Evolutionary conservation across 2,113 vertebrate genomes (phyloP), one percentile per base, ranked within the genome.

Genomic region (Tragelaphus scriptus): DNA sequence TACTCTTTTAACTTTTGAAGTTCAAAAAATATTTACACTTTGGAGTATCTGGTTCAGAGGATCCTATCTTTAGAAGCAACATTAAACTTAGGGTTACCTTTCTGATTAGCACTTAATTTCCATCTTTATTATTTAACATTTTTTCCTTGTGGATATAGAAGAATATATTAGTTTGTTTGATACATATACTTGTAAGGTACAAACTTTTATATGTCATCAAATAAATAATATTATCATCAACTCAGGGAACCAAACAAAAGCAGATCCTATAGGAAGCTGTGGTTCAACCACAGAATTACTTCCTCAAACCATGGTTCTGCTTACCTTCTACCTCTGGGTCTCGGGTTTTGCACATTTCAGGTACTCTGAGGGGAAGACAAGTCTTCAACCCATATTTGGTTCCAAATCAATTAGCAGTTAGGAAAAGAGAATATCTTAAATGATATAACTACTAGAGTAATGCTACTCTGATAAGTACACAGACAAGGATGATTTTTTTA

Each of bases 41-140:
- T 87, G 3, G 2, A 81, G 56, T 85, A 40, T 68, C 36, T 95
- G 32, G 51, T 84, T 96, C 23, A 47, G 49, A 92, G 55, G 19
- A 25, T 86, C n/a, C 40, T 71, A 63, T 65, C 21, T 65, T 93
- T 10, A 68, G 68, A 93, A 93, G 21, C 63, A 68, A 12, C 49
- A 40, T 93, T 56, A 75, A 93, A 59, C 25, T 89, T 86, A n/a
- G 58, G 51, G n/a, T 86, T 71, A 61, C 55, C 58, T 93, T 75
- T 97, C 58, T 95, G 63, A 88, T 92, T 63, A 44, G 80, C 40
- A 92, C 49, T 85, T 94, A 28, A 25, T 90, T 88, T 95, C 81
- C 89, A 61, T 68, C 92, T 88, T 87, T 91, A 63, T 75, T 65
- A 26, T 91, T 91, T 91, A 47, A 92, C 53, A 68, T 25, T 16